Percentiles rank a stretch among this genome's conserved stretches.
phyloP scores from a whole-genome alignment of 1,140 invertebrate genomes.

The Heliconius eleuchia region DNA sequence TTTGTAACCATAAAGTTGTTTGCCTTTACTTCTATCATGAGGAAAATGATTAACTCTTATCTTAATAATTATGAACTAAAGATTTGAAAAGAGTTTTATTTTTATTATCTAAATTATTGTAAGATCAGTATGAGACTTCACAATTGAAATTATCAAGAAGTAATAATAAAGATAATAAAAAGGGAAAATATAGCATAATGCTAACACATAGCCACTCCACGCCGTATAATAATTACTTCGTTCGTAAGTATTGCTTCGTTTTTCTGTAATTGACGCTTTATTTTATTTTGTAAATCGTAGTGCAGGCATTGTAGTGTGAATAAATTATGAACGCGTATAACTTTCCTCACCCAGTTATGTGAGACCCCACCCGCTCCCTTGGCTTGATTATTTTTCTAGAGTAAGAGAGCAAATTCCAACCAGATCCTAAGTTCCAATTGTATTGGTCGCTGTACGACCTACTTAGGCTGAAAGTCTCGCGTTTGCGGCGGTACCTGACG shows the following conservation, averaged over 20 bases:
- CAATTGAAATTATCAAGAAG: background rate
- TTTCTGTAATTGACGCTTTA: conserved; percentile 38
- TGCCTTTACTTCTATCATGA: background rate
- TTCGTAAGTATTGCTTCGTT: background rate
- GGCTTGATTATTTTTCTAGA: conserved; percentile 33
- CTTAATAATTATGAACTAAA: background rate
- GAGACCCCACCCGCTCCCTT: conserved; percentile 44
- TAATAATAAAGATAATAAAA: background rate
- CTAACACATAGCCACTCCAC: background rate
- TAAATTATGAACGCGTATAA: conserved; percentile 70
- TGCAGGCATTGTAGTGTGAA: conserved; percentile 69
- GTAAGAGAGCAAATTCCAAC: conserved; percentile 45
- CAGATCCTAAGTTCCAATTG: conserved; percentile 49
- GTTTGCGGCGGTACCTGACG: conserved; percentile 64
- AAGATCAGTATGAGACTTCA: background rate
- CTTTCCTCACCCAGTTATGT: conserved; percentile 47
- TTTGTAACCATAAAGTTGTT: background rate
- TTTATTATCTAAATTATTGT: background rate
- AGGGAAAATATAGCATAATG: background rate
- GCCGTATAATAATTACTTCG: background rate
- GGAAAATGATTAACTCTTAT: background rate
- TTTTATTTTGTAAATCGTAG: conserved; percentile 43
- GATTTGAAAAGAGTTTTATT: background rate
- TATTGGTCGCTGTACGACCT: conserved; percentile 57
- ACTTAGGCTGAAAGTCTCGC: conserved; percentile 64